phyloP scores from a whole-genome alignment of 2,113 vertebrate species.

The Pitta sordida region DNA sequence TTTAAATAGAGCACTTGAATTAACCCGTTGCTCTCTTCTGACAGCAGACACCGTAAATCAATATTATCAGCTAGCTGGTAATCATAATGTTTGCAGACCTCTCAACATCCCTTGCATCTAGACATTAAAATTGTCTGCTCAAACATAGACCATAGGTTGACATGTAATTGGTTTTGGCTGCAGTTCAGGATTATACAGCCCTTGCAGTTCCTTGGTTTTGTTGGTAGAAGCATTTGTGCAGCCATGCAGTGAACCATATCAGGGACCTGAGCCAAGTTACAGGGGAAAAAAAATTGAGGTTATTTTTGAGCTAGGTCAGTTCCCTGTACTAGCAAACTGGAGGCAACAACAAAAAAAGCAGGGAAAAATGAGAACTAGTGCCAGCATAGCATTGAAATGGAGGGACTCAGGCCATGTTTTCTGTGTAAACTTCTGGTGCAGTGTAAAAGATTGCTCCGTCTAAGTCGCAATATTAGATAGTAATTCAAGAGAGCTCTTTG shows the following conservation, averaged over 20 bases:
- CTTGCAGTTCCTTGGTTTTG: not conserved
- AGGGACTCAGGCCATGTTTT: constrained; percentile 10
- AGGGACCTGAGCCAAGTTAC: constrained; percentile 13
- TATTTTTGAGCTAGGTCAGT: constrained; percentile 15
- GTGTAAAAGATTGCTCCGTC: not conserved
- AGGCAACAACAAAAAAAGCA: not conserved
- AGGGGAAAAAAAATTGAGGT: not conserved
- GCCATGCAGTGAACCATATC: constrained; percentile 2
- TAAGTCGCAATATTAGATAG: not conserved
- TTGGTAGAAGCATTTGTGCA: constrained; percentile 31
- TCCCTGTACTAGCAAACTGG: not conserved
- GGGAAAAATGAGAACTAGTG: not conserved
- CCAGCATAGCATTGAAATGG: not conserved
- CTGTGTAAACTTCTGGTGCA: not conserved
- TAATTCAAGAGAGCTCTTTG: not conserved
- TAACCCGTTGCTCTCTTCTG: not conserved
- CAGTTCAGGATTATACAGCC: not conserved
- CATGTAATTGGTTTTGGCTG: constrained; percentile 42
- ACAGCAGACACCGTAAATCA: not conserved
- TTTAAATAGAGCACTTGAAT: not conserved
- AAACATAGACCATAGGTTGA: not conserved
- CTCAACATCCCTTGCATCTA: constrained; percentile 7
- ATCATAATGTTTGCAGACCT: constrained; percentile 20
- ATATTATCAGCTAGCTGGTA: not conserved
- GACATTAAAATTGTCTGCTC: constrained; percentile 24